Evolutionary conservation across 2,113 vertebrate genomes (phyloP).

Genomic region (Cephalopterus ornatus): DNA sequence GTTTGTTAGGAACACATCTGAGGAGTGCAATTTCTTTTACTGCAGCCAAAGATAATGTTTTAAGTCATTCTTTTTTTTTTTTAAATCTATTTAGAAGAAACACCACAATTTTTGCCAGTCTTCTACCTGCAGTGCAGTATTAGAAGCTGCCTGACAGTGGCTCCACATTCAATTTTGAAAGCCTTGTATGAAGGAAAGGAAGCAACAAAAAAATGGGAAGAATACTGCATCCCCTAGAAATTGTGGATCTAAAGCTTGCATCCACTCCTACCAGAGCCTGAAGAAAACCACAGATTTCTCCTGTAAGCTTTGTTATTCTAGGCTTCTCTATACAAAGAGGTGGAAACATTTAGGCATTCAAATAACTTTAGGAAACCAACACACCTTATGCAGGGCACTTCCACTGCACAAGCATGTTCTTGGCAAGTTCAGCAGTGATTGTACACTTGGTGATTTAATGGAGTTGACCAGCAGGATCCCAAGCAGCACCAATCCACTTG

Average conservation of each 20-base stretch:
- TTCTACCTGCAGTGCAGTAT: background rate
- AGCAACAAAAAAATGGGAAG: background rate
- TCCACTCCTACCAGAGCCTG: background rate
- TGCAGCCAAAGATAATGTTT: background rate
- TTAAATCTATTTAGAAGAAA: background rate
- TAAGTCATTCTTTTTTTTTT: background rate
- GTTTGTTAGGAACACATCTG: background rate
- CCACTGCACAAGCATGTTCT: background rate
- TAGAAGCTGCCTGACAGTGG: background rate
- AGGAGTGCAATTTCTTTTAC: background rate
- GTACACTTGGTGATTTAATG: background rate
- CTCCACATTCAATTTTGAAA: background rate
- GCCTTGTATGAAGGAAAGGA: background rate
- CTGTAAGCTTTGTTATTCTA: background rate
- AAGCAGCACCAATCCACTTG: background rate
- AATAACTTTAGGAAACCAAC: background rate
- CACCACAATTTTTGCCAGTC: background rate
- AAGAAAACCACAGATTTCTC: background rate
- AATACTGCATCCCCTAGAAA: background rate
- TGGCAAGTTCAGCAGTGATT: background rate
- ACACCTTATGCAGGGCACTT: background rate
- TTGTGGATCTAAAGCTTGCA: background rate
- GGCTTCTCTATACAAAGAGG: background rate
- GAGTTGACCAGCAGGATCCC: background rate
- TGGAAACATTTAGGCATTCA: background rate